phyloP scores from a whole-genome alignment of 2,888 invertebrate species.

The Gisinianus flammeolus region DNA sequence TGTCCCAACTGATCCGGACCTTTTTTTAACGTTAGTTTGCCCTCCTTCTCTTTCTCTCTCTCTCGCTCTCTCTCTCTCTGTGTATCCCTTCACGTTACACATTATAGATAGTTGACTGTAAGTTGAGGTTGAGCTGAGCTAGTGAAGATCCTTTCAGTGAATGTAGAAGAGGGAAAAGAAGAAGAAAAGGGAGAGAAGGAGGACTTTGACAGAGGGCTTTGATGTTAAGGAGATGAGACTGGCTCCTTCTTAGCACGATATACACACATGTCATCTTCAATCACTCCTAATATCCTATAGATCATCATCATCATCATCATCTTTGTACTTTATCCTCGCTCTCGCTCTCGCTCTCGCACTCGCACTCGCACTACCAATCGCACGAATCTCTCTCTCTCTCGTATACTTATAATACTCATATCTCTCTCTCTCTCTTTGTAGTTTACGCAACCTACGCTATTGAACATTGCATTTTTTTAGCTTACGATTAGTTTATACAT shows the following conservation, averaged over 20 bases:
- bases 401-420: not conserved
- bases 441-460: too few relatives aligned
- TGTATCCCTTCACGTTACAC: too few relatives aligned
- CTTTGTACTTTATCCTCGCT: not conserved
- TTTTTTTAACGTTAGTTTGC: not conserved
- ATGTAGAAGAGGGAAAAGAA: too few relatives aligned
- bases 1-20: not conserved
- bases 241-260: not conserved
- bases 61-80: too few relatives aligned
- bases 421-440: not conserved
- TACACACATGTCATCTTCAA: conserved; percentile 9
- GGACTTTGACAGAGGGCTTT: conserved; percentile 23
- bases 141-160: too few relatives aligned
- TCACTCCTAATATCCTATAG: conserved; percentile 12
- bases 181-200: too few relatives aligned
- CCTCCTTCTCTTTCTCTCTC: too few relatives aligned
- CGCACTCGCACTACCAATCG: not conserved
- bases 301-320: not conserved
- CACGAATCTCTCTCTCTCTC: not conserved
- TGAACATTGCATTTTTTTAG: too few relatives aligned
- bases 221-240: conserved; percentile 17
- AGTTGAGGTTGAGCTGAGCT: too few relatives aligned
- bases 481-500: too few relatives aligned
- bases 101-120: too few relatives aligned
- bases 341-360: not conserved